Evolutionary conservation across 2,113 vertebrate species (phyloP), one percentile per base, ranked within the genome.

Genomic region (Strigops habroptila): DNA sequence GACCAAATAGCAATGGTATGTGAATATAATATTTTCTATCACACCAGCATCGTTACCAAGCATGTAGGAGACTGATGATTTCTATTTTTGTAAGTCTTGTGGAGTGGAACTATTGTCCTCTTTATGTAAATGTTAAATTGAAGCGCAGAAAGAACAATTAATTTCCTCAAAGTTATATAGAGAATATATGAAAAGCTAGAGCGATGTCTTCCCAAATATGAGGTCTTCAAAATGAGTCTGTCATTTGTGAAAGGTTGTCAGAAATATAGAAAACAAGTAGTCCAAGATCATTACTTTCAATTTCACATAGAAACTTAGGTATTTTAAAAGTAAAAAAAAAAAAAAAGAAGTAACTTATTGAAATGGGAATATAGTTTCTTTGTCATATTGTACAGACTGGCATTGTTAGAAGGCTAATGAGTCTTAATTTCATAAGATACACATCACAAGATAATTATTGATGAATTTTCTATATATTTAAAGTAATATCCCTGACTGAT

Each of bases 81-180:
- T 80, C 12, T 51, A 8, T 77, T 86, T 93, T 52, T 7, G 1
- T 83, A 55, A 78, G 28, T 51, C 27, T 18, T 57, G 6, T 74
- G 12, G 10, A 35, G 10, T 67, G 16, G 9, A 75, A n/a, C 7
- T 39, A 30, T 2, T 64, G 8, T 86, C 4, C 7, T 82, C 7
- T 51, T 75, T 15, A 78, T 25, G 16, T 6, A 93, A 51, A 67
- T 67, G 17, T 4, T 1, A 67, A 91, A 81, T 9, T 67, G 21
- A 37, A 24, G 7, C 5, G 1, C 63, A 77, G 30, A 81, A 70
- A 84, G 18, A 62, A 1, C 7, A 65, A 87, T 30, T 35, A 35
- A 18, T 78, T 83, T 77, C 28, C 11, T 3, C 3, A 17, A 0
- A 33, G 1, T 49, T 59, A 24, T 22, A 16, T 2, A 53, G 2